Evolutionary conservation across 2,888 invertebrate species (phyloP).

Genomic region (Odontothrips loti): DNA sequence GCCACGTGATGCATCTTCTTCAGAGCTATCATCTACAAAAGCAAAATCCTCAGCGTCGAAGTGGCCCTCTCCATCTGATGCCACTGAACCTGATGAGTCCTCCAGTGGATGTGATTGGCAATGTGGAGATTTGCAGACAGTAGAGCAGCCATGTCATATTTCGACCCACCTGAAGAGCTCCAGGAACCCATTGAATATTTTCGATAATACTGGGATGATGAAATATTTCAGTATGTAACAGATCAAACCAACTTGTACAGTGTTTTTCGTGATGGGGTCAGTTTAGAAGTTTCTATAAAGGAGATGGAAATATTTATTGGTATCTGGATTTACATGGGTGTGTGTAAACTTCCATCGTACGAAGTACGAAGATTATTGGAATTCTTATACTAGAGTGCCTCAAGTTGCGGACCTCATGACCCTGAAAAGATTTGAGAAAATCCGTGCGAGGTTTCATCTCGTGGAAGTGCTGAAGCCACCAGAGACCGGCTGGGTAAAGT

Average conservation of each 20-base stretch:
- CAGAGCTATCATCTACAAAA: too few relatives aligned
- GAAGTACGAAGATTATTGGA: conserved; percentile 38
- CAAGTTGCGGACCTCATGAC: conserved; percentile 39
- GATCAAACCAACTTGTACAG: conserved; percentile 34
- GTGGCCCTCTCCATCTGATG: too few relatives aligned
- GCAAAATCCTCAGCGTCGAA: too few relatives aligned
- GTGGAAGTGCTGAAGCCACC: conserved; percentile 36
- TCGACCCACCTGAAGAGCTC: too few relatives aligned
- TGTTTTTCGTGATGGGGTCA: conserved; percentile 26
- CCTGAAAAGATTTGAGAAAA: conserved; percentile 40
- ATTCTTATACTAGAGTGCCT: conserved; percentile 35
- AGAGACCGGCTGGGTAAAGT: conserved; percentile 39
- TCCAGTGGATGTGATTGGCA: too few relatives aligned
- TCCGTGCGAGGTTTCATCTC: conserved; percentile 38
- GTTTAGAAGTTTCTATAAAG: conserved; percentile 26
- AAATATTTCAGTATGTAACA: conserved; percentile 31
- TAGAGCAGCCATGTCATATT: too few relatives aligned
- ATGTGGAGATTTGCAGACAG: too few relatives aligned
- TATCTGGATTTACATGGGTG: conserved; percentile 34
- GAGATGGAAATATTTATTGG: conserved; percentile 33
- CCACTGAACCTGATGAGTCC: too few relatives aligned
- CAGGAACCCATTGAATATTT: conserved; percentile 31
- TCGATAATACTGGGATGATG: conserved; percentile 29
- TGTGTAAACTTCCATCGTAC: conserved; percentile 31
- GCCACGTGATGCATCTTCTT: too few relatives aligned